Percentiles rank a stretch among this genome's conserved stretches.
phyloP scores from a whole-genome alignment of 2,113 vertebrate genomes.

The Megaptera novaeangliae region DNA sequence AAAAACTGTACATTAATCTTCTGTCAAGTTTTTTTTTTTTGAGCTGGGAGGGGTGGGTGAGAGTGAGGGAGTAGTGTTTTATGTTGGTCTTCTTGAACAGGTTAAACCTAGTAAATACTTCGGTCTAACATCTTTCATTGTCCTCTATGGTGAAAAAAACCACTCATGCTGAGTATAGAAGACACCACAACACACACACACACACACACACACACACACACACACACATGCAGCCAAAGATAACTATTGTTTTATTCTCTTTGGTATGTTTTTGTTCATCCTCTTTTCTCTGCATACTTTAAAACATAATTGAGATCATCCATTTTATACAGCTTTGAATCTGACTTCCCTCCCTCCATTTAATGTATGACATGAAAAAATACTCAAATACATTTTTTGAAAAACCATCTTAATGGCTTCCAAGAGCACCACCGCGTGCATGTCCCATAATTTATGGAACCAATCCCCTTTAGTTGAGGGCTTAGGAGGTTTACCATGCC shows the following conservation, averaged over 20 bases:
- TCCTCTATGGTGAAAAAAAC: background rate
- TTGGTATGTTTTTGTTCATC: background rate
- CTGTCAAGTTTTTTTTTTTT: background rate
- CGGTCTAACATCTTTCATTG: background rate
- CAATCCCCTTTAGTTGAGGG: background rate
- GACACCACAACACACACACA: background rate
- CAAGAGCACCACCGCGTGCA: rapidly evolving
- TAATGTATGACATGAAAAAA: background rate
- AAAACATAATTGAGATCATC: background rate
- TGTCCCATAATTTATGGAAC: background rate
- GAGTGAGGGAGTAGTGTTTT: background rate
- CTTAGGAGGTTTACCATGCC: background rate
- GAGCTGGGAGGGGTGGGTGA: background rate
- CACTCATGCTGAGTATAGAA: background rate
- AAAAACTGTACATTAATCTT: background rate
- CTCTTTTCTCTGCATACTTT: background rate
- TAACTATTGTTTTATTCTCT: background rate
- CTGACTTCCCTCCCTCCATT: background rate
- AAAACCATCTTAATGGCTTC: background rate
- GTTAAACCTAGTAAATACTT: background rate
- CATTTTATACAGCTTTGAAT: background rate
- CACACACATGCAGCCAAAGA: background rate
- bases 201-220: background rate
- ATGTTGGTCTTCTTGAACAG: background rate
- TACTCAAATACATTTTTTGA: background rate